Evolutionary conservation across 2,888 invertebrate genomes (phyloP).

Genomic region (Papilio gigon): DNA sequence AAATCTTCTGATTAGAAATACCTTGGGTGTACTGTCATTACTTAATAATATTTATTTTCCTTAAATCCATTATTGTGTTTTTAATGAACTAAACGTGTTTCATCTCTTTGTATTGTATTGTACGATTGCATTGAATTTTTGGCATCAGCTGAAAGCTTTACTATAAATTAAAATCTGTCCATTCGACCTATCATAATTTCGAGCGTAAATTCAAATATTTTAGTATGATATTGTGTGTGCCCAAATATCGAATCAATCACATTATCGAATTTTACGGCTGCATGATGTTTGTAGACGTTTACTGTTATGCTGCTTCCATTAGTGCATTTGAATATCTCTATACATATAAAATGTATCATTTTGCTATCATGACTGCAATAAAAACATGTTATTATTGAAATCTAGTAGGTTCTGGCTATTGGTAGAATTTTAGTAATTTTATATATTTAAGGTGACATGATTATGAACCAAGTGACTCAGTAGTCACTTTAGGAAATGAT

Average conservation of each 20-base stretch:
- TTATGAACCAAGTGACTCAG: too few species aligned
- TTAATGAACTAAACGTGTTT: too few species aligned
- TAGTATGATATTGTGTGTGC: neutral
- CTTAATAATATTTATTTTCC: too few species aligned
- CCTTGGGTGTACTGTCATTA: too few species aligned
- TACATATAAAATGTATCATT: neutral
- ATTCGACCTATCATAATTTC: neutral
- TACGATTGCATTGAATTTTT: too few species aligned
- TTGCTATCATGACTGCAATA: neutral
- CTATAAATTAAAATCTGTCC: neutral
- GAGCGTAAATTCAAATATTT: constrained; percentile 1
- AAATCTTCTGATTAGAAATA: neutral
- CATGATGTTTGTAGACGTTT: constrained; percentile 9
- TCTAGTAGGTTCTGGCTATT: too few species aligned
- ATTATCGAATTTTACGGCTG: constrained; percentile 12
- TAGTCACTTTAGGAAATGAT: too few species aligned
- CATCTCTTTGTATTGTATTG: too few species aligned
- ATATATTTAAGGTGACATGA: too few species aligned
- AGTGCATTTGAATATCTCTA: neutral
- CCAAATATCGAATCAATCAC: constrained; percentile 3
- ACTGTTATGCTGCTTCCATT: constrained; percentile 10
- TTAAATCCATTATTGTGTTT: too few species aligned
- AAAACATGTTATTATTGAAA: too few species aligned
- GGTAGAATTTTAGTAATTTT: too few species aligned
- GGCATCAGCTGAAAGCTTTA: neutral